A percentile compares a stretch with the other conserved stretches of the same genome.
These are phyloP conservation scores for Kobus ellipsiprymnus DNA, from an alignment of 2,113 vertebrate species.

Conservation along the genomic window DNA sequence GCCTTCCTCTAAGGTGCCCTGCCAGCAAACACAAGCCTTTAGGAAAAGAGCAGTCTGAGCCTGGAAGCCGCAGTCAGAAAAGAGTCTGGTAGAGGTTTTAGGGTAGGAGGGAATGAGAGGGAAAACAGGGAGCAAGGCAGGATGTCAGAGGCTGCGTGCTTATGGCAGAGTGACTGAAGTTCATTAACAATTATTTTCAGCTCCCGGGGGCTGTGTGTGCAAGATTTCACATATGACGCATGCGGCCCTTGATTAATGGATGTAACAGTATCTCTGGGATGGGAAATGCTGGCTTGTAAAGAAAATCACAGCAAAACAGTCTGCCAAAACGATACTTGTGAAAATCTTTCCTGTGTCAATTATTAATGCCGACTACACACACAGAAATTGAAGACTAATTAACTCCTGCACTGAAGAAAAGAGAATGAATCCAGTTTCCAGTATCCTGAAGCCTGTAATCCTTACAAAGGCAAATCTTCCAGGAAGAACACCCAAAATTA, in stretches of 20 bases:
- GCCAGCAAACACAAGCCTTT: neutral
- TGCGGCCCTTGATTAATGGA: conserved; percentile 54
- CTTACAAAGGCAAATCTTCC: conserved; percentile 38
- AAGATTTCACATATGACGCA: neutral
- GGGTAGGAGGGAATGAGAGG: neutral
- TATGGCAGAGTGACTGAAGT: neutral
- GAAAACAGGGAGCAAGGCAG: neutral
- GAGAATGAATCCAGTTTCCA: conserved; percentile 42
- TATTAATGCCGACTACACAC: conserved; percentile 34
- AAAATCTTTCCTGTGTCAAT: conserved; percentile 48
- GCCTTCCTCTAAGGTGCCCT: neutral
- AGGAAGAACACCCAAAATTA: conserved; percentile 26
- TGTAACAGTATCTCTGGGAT: conserved; percentile 10
- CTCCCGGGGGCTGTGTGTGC: conserved; percentile 12
- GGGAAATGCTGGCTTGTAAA: neutral
- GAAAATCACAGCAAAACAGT: conserved; percentile 42
- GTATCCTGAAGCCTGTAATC: conserved; percentile 16
- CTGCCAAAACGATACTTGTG: conserved; percentile 32
- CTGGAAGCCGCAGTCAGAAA: neutral
- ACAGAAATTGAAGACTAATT: conserved; percentile 52
- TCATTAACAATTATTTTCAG: conserved; percentile 55
- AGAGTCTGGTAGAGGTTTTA: neutral
- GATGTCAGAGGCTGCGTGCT: neutral
- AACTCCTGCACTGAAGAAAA: conserved; percentile 22
- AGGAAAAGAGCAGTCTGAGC: neutral